Evolutionary conservation across 92 coral and sea anemone species (phyloP).

Genomic region (Phenganax marumi): DNA sequence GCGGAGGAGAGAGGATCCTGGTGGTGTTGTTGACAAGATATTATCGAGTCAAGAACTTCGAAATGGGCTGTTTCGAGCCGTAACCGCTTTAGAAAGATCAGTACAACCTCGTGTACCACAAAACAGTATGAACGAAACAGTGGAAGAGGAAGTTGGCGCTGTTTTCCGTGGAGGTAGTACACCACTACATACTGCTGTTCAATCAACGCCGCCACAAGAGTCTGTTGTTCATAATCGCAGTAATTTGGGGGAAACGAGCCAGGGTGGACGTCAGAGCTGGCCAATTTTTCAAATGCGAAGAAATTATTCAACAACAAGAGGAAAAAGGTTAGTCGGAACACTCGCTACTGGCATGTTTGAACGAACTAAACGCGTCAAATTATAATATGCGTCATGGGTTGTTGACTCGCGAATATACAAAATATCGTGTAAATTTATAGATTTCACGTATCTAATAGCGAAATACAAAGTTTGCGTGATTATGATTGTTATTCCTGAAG

Average conservation of each 20-base stretch:
- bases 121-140: slow-evolving; percentile 6
- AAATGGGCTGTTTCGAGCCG: neutral
- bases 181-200: neutral
- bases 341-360: no score
- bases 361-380: no score
- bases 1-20: neutral
- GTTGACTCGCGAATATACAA: no score
- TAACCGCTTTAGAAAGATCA: neutral
- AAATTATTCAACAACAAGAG: neutral
- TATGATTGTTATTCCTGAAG: neutral
- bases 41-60: neutral
- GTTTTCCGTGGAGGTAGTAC: neutral
- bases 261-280: neutral
- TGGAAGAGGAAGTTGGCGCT: neutral
- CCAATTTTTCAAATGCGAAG: slow-evolving; percentile 2
- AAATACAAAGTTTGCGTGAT: no score
- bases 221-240: no score
- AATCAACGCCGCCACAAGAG: neutral
- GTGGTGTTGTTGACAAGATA: neutral
- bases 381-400: no score
- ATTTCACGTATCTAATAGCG: no score
- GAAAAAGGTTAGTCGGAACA: no score
- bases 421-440: no score
- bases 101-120: neutral
- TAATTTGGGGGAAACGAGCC: neutral